Conservation (phyloP, 2,797 vertebrate genomes). For the Sphenodon punctatus region DNA sequence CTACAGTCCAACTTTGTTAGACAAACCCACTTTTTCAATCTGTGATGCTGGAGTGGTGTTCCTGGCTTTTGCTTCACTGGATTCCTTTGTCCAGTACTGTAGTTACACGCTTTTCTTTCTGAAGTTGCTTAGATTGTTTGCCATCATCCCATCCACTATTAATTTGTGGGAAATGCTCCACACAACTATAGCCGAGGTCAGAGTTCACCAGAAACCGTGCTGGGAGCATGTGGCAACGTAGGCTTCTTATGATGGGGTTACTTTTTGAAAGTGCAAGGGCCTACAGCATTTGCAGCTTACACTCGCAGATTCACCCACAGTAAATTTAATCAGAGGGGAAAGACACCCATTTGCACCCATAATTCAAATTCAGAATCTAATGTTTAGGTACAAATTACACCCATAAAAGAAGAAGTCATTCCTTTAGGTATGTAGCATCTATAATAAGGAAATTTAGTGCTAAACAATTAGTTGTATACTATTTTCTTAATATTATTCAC, state of each 20-base stretch:
- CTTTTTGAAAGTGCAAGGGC: slow-evolving; percentile 8
- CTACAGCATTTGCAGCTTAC: slow-evolving; percentile 34
- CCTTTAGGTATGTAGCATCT: no score
- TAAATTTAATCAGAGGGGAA: no score
- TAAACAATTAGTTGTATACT: no score
- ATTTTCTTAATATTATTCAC: no score
- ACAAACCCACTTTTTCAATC: not conserved
- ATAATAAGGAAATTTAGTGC: rapidly evolving
- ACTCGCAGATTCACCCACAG: no score
- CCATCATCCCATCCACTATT: not conserved
- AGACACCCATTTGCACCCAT: no score
- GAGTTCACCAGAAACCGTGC: slow-evolving; percentile 42
- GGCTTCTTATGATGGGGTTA: slow-evolving; percentile 56
- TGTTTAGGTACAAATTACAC: no score
- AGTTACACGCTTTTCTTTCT: no score
- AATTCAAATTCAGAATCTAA: no score
- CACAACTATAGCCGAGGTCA: slow-evolving; percentile 58
- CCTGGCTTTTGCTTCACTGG: not conserved
- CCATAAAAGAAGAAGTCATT: no score
- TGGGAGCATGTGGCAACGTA: slow-evolving; percentile 53
- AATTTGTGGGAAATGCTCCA: not conserved
- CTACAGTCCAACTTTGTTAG: not conserved
- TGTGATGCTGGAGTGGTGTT: no score
- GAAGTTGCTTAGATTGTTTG: not conserved
- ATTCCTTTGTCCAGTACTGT: no score